phyloP scores from a whole-genome alignment of 37 sponge, comb jelly and placozoan genomes.

The Lycopodina hypogea region DNA sequence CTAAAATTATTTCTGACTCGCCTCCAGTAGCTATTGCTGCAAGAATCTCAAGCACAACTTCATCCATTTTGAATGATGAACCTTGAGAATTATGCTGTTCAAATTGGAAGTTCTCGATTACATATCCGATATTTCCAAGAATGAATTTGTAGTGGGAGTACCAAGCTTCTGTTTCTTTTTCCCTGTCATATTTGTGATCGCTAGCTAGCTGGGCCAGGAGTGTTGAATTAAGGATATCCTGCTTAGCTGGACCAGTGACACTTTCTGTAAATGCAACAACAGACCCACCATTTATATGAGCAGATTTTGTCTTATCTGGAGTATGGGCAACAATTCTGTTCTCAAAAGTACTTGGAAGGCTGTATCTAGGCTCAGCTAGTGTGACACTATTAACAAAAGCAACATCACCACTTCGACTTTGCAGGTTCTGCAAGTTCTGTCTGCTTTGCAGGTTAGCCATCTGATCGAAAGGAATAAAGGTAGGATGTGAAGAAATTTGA shows the following conservation, averaged over 20 bases:
- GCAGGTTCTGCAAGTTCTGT: no score
- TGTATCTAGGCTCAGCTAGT: constrained; percentile 6
- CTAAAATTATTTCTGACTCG: background rate
- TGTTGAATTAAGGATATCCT: constrained; percentile 8
- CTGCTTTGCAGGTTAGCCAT: no score
- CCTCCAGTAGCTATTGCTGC: no score
- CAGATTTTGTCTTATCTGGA: background rate
- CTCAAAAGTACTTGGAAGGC: background rate
- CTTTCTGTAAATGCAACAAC: constrained; percentile 2
- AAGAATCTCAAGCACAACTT: constrained; percentile 1
- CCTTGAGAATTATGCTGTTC: background rate
- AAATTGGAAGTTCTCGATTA: background rate
- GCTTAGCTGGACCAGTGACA: constrained; percentile 2
- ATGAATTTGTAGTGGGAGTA: background rate
- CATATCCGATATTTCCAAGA: background rate
- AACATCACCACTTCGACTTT: background rate
- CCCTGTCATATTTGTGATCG: background rate
- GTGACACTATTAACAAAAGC: background rate
- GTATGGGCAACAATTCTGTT: background rate
- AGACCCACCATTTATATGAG: background rate
- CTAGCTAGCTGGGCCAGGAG: constrained; percentile 7
- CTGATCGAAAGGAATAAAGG: no score
- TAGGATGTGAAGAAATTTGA: no score
- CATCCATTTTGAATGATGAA: background rate
- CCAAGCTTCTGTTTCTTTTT: background rate